These are phyloP conservation scores for Scartelaos histophorus DNA, from an alignment of 2,113 vertebrate genomes.

Conservation along the genomic window DNA sequence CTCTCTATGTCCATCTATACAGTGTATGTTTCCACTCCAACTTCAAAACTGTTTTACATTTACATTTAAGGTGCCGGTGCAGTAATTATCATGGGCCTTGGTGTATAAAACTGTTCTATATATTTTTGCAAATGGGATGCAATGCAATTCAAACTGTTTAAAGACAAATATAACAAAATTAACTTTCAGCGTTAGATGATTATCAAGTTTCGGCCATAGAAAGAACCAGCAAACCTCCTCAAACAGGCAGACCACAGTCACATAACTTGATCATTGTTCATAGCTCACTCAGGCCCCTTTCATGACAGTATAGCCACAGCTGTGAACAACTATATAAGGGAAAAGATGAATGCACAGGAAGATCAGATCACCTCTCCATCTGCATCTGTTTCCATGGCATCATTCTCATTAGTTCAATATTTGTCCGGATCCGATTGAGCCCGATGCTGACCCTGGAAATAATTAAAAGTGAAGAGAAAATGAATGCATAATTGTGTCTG, in stretches of 20 bases:
- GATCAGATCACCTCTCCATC: neutral
- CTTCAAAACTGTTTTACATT: no score
- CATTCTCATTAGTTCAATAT: constrained; percentile 1
- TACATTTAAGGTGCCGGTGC: no score
- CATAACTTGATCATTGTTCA: neutral
- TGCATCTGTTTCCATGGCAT: constrained; percentile 35
- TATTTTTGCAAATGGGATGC: no score
- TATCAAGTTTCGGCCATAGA: no score
- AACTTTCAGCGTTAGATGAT: no score
- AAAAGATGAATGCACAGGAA: neutral
- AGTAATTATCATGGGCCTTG: no score
- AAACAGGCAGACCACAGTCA: neutral
- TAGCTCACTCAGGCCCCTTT: neutral
- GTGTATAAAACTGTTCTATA: no score
- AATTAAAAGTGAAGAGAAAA: constrained; percentile 36
- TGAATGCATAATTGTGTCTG: constrained; percentile 30
- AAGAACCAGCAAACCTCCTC: no score
- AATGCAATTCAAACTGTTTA: no score
- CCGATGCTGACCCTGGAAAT: constrained; percentile 30
- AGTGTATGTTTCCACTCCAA: no score
- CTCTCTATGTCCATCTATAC: no score
- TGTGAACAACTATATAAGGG: neutral
- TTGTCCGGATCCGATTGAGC: constrained; percentile 17
- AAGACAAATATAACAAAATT: no score
- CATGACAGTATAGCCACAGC: neutral